Evolutionary conservation across 2,888 invertebrate genomes (phyloP).

Genomic region (Macrostomum cliftonense): DNA sequence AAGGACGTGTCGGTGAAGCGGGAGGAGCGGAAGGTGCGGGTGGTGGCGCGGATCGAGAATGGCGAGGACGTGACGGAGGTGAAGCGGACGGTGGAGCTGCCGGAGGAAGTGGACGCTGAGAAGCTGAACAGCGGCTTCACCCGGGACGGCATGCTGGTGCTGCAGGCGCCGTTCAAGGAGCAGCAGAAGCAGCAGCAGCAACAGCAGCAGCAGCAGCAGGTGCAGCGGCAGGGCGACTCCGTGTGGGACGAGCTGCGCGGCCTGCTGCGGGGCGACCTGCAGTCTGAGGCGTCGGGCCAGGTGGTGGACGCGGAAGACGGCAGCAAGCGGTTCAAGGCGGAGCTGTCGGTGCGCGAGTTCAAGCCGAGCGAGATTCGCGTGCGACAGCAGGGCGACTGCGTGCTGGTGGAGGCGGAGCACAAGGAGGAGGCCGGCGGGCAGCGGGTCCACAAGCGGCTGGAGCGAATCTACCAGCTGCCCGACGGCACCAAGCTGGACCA

Average conservation of each 20-base stretch:
- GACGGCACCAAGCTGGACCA: background rate
- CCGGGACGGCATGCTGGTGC: background rate
- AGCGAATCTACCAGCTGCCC: background rate
- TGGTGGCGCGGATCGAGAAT: background rate
- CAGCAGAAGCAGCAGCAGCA: too few species aligned
- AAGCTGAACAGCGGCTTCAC: background rate
- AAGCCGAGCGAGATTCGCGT: conserved; percentile 1
- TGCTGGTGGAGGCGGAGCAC: background rate
- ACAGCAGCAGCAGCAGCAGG: too few species aligned
- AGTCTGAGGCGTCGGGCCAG: too few species aligned
- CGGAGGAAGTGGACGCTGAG: conserved; percentile 1
- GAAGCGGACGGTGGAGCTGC: background rate
- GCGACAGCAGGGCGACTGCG: conserved; percentile 1
- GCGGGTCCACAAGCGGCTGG: background rate
- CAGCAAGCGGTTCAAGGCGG: too few species aligned
- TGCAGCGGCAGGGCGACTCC: too few species aligned
- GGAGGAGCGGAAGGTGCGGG: conserved; percentile 1
- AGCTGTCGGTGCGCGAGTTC: background rate
- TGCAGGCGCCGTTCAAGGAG: background rate
- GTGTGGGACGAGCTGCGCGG: too few species aligned
- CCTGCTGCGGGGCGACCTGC: too few species aligned
- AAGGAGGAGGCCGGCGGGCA: background rate
- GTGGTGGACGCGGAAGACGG: too few species aligned
- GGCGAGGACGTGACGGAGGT: conserved; percentile 1
- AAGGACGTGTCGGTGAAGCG: conserved; percentile 1